Evolutionary conservation across 2,888 invertebrate genomes (phyloP), one percentile per base, ranked within the genome.

Genomic region (Dynastes tityus): DNA sequence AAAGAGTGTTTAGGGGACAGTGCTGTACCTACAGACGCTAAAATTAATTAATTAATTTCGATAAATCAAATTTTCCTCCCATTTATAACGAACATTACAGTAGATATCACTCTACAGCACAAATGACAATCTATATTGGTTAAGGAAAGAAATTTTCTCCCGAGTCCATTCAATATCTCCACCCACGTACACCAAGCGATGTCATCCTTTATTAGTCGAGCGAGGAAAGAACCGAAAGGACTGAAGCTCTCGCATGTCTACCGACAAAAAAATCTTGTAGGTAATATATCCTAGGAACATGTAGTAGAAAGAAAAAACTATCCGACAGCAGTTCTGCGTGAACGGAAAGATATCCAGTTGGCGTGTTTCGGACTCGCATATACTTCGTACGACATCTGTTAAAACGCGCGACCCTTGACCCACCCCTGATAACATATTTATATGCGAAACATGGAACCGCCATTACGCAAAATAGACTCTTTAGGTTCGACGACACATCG

Each of bases 381-480:
- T 71, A 55, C 32, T 71, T 71, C 53, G 55, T 71, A 58, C 55
- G 71, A 71, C 71, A 71, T 71, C 55, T 71, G 71, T 71, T 71
- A 71, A 71, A 71, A 22, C 58, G 71, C n/a, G 40, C 53, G 55
- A 71, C 71, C 71, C 71, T 71, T 71, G 71, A 71, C 55, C 71
- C 71, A 53, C 22, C 32, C 67, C 76, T 67, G 76, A 76, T 76
- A 76, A 76, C 76, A 76, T 78, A 78, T 78, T 78, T 78, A 78
- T 71, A 78, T 78, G 70, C 77, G 77, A 78, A 71, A 78, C 77
- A 78, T 71, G 77, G 51, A 78, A 71, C 71, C 71, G 53, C 77
- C 71, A 78, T 78, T 78, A 78, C 77, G 77, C 71, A 78, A 78
- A 78, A 78, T 78, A 70, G 77, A 71, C 71, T 71, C 71, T 71